Percentiles rank a stretch among this genome's conserved stretches.
Evolutionary conservation across 2,888 invertebrate genomes (phyloP).

Genomic region (Megamerina dolium): DNA sequence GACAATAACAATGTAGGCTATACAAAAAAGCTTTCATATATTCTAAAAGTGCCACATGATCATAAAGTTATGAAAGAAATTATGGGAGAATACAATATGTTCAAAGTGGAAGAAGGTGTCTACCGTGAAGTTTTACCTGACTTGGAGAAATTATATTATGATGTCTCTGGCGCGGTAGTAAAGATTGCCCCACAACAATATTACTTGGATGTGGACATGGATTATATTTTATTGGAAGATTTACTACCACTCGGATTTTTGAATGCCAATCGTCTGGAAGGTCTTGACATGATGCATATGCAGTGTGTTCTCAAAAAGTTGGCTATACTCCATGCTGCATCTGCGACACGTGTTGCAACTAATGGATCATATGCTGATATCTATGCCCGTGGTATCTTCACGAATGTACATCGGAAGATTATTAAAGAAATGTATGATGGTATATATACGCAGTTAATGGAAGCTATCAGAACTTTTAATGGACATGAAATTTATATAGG

Average conservation of each 20-base stretch:
- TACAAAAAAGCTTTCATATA: constrained; percentile 25
- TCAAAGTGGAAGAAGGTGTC: constrained; percentile 30
- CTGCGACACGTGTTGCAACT: constrained; percentile 28
- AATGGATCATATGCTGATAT: constrained; percentile 24
- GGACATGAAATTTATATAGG: constrained; percentile 25
- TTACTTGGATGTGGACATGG: constrained; percentile 19
- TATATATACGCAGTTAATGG: constrained; percentile 13
- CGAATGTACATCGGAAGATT: constrained; percentile 11
- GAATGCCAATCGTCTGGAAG: constrained; percentile 29
- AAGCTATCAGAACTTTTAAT: constrained; percentile 20
- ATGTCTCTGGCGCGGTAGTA: constrained; percentile 23
- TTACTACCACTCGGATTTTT: constrained; percentile 28
- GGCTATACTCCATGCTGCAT: constrained; percentile 41
- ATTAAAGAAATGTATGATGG: constrained; percentile 16
- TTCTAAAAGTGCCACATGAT: constrained; percentile 27
- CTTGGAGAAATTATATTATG: constrained; percentile 29
- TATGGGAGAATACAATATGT: constrained; percentile 24
- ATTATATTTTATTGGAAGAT: constrained; percentile 33
- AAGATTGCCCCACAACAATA: constrained; percentile 26
- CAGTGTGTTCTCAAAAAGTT: constrained; percentile 33
- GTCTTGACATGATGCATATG: constrained; percentile 34
- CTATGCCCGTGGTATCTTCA: constrained; percentile 11
- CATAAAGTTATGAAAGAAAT: constrained; percentile 16
- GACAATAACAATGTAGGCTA: too few relatives aligned
- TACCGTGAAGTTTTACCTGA: constrained; percentile 31